phyloP scores from a whole-genome alignment of 2,888 invertebrate species.

The Meghimatium bilineatum region DNA sequence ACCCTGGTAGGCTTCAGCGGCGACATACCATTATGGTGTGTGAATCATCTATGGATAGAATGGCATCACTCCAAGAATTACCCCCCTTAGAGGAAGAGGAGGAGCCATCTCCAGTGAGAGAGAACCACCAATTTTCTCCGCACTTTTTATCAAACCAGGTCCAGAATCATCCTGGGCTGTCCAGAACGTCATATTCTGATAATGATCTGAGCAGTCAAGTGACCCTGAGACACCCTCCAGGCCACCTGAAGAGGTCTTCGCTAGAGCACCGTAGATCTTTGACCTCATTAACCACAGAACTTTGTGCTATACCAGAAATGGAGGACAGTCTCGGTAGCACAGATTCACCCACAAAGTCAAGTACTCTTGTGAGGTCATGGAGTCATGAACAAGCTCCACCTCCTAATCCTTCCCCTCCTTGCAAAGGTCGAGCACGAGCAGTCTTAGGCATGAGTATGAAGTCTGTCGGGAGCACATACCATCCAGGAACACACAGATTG shows the following conservation, averaged over 20 bases:
- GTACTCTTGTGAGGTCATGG: slow-evolving; percentile 24
- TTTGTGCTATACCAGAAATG: slow-evolving; percentile 53
- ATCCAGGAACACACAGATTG: slow-evolving; percentile 26
- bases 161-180: neutral
- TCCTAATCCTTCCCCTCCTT: slow-evolving; percentile 49
- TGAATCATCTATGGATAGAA: slow-evolving; percentile 64
- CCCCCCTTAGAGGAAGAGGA: slow-evolving; percentile 55
- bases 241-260: slow-evolving; percentile 28
- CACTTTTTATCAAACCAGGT: too few species aligned
- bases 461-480: neutral
- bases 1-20: slow-evolving; percentile 57
- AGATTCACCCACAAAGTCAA: slow-evolving; percentile 24
- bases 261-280: slow-evolving; percentile 52
- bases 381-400: slow-evolving; percentile 46
- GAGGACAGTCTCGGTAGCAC: slow-evolving; percentile 44
- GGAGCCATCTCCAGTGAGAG: slow-evolving; percentile 50
- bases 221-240: slow-evolving; percentile 29
- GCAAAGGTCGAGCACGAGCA: slow-evolving; percentile 36
- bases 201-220: slow-evolving; percentile 36
- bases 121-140: slow-evolving; percentile 30
- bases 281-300: slow-evolving; percentile 49
- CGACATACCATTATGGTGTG: slow-evolving; percentile 73
- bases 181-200: slow-evolving; percentile 29
- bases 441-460: slow-evolving; percentile 38
- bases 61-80: slow-evolving; percentile 52